phyloP scores from a whole-genome alignment of 2,113 vertebrate genomes.

The Chinchilla lanigera region DNA sequence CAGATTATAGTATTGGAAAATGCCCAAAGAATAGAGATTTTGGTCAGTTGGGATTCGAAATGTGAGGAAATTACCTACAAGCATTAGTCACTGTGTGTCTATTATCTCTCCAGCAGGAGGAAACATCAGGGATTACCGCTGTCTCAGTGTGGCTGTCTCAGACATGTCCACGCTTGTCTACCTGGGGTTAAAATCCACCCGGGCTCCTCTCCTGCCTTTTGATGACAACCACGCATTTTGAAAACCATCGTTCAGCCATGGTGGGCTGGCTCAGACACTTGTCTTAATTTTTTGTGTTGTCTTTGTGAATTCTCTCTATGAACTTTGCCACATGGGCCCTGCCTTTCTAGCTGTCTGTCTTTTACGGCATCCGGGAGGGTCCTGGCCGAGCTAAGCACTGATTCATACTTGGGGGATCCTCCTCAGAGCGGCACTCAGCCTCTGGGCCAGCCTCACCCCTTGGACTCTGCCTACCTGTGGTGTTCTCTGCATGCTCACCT shows the following conservation, averaged over 20 bases:
- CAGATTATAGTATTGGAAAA: not conserved
- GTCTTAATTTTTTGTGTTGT: not conserved
- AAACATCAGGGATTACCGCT: not conserved
- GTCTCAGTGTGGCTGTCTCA: not conserved
- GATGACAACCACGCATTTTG: not conserved
- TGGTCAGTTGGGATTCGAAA: not conserved
- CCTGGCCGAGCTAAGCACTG: not conserved
- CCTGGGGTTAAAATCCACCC: not conserved
- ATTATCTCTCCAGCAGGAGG: not conserved
- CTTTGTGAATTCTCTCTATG: not conserved
- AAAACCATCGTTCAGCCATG: not conserved
- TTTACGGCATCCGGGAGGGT: not conserved
- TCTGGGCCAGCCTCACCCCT: not conserved
- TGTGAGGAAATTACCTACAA: not conserved
- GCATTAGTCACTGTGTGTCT: too few relatives aligned
- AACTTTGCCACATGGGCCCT: not conserved
- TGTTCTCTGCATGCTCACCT: not conserved
- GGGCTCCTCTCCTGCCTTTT: not conserved
- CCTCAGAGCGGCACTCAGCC: not conserved
- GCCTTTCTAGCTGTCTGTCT: not conserved
- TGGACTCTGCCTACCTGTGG: not conserved
- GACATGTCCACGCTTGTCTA: not conserved
- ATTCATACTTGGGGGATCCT: rapidly evolving
- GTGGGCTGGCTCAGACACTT: not conserved
- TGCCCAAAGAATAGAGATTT: not conserved